Evolutionary conservation across 2,113 vertebrate genomes (phyloP).

Genomic region (Silurus glanis): DNA sequence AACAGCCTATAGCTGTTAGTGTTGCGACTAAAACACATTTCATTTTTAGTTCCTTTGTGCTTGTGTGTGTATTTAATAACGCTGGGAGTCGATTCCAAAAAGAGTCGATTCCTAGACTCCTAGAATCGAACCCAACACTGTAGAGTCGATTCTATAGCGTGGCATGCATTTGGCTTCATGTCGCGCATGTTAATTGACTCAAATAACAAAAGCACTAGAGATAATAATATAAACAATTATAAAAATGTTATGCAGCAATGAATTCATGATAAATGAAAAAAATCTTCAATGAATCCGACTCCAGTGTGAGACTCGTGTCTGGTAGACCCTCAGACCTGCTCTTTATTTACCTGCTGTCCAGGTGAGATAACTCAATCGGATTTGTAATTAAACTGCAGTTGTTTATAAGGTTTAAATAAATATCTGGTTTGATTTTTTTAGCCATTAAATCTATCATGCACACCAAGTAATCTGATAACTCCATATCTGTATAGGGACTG

Average conservation of each 20-base stretch:
- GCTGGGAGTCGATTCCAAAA: not conserved
- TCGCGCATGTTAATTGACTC: not conserved
- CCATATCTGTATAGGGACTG: not conserved
- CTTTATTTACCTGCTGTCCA: not conserved
- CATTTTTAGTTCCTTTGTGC: too few relatives aligned
- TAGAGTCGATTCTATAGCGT: not conserved
- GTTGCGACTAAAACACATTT: too few relatives aligned
- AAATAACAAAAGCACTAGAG: not conserved
- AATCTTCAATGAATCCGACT: not conserved
- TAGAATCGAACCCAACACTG: not conserved
- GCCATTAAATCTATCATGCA: not conserved
- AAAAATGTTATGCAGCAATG: not conserved
- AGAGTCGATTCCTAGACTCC: not conserved
- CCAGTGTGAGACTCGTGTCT: not conserved
- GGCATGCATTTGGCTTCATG: not conserved
- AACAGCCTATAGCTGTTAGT: too few relatives aligned
- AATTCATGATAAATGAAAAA: not conserved
- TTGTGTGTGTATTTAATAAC: too few relatives aligned
- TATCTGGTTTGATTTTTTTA: not conserved
- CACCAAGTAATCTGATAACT: not conserved
- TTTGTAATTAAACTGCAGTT: not conserved
- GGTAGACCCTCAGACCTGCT: not conserved
- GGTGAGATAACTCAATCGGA: not conserved
- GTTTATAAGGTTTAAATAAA: not conserved
- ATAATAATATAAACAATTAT: not conserved